Base-by-base conservation (phyloP, 1,140 invertebrate species). In the Medauroidea extradentata region DNA sequence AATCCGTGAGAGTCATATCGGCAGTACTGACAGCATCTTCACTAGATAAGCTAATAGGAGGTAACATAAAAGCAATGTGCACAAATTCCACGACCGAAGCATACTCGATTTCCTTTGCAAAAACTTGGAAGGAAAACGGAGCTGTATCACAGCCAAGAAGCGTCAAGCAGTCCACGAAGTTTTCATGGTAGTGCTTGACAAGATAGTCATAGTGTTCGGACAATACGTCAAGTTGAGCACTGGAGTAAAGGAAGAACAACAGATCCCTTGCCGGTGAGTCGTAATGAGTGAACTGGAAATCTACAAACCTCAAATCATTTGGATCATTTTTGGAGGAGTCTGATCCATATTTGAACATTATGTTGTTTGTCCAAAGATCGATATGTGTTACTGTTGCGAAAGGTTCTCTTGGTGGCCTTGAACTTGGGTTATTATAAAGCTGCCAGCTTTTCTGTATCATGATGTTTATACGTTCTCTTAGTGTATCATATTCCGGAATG, bases 221-320 rank as follows among this genome's bases (percentile, higher is more conserved):
- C n/a, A 43, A 13, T 2, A 55, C 53, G 1, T n/a, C 13, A 18
- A 0, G 18, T 1, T 9, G 9, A 34, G 53, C 43, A 55, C 53
- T 55, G 16, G 14, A 23, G 46, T 44, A 55, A n/a, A 55, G 21
- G 27, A 55, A 55, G 16, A 55, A 43, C 18, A 55, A 24, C 3
- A 59, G 1, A 27, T 59, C 57, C 44, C 29, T n/a, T 13, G 46
- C 18, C n/a, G 57, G 57, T n/a, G 57, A 59, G 44, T 14, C 19
- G 44, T 42, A 59, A 3, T 29, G 19, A 2, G 49, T 53, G n/a
- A 18, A 4, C 23, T 59, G 49, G 34, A 59, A 59, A 43, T 59
- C 57, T 8, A 59, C 16, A 44, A 59, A 53, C 34, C 53, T 59
- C 11, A 59, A 29, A 8, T 14, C 48, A 16, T 25, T 25, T 46